Evolutionary conservation across 2,888 invertebrate species (phyloP).

Genomic region (Busseola fusca): DNA sequence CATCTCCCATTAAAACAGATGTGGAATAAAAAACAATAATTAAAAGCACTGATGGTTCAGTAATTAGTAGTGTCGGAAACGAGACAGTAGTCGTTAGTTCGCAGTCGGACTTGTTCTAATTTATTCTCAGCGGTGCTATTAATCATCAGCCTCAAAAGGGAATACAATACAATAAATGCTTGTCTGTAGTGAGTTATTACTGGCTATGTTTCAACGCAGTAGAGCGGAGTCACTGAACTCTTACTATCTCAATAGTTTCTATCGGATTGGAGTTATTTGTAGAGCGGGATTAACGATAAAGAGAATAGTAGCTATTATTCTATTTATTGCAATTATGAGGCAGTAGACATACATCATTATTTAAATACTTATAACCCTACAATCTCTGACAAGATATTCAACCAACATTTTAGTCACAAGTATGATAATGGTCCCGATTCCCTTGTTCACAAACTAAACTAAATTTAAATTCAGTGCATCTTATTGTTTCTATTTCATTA

Average conservation of each 20-base stretch:
- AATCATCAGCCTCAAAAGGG: conserved; percentile 46
- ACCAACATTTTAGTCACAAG: neutral
- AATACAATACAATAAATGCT: conserved; percentile 57
- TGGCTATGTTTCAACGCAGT: conserved; percentile 30
- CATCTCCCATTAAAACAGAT: conserved; percentile 30
- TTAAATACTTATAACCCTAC: neutral
- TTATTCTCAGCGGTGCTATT: conserved; percentile 49
- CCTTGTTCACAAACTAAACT: no score
- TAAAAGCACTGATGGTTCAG: conserved; percentile 47
- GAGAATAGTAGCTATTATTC: neutral
- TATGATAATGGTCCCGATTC: no score
- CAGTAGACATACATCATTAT: neutral
- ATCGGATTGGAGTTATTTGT: conserved; percentile 34
- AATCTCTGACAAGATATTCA: neutral
- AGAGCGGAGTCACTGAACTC: conserved; percentile 45
- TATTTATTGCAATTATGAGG: conserved; percentile 1
- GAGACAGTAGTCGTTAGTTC: conserved; percentile 53
- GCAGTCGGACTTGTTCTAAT: conserved; percentile 52
- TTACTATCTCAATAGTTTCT: conserved; percentile 43
- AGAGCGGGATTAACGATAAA: conserved; percentile 21
- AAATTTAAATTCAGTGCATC: no score
- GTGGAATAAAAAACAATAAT: conserved; percentile 36
- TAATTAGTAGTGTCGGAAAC: conserved; percentile 56
- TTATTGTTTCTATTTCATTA: no score
- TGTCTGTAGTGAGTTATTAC: conserved; percentile 53